phyloP scores from a whole-genome alignment of 2,888 invertebrate species.

The Germaria angustata region DNA sequence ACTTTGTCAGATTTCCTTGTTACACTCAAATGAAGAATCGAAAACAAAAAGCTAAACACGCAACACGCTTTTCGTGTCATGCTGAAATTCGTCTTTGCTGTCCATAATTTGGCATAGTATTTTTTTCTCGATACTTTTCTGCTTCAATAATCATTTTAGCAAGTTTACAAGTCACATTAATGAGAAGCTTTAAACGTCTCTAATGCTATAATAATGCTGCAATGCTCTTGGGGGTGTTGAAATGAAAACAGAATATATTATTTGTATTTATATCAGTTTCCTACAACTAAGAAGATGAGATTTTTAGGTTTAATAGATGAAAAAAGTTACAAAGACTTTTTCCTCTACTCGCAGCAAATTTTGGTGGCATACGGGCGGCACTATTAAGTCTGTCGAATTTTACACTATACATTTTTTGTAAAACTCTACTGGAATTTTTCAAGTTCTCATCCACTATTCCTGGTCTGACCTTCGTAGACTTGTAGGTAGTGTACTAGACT shows the following conservation, averaged over 20 bases:
- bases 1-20: background rate
- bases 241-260: background rate
- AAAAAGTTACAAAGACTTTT: no score
- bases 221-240: background rate
- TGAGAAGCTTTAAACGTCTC: background rate
- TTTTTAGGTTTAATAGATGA: no score
- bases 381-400: no score
- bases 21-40: background rate
- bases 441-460: no score
- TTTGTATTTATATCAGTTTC: background rate
- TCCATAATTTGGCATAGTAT: background rate
- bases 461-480: no score
- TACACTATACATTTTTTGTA: no score
- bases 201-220: background rate
- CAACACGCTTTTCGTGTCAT: slow-evolving; percentile 22
- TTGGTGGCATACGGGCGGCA: no score
- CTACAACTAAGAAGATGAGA: no score
- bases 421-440: no score
- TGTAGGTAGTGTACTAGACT: no score
- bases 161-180: slow-evolving; percentile 13
- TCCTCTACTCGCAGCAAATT: no score
- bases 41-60: background rate
- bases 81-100: background rate
- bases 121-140: background rate
- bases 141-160: background rate